A percentile compares a stretch with the other conserved stretches of the same genome.
Conservation (phyloP, 2,797 vertebrate genomes). For the Pangasius macronema region DNA sequence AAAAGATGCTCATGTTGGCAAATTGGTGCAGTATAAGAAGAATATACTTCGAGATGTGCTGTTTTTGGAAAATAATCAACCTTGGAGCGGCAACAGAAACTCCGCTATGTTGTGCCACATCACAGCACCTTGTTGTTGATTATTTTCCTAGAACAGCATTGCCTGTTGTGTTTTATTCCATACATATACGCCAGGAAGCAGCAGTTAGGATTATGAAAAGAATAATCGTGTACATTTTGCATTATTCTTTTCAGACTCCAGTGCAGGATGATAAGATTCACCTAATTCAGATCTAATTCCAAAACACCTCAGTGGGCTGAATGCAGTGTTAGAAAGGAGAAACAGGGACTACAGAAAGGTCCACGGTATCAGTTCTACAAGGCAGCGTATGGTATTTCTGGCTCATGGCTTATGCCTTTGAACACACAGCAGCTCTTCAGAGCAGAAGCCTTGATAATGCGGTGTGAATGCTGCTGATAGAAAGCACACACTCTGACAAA, state of each 20-base stretch:
- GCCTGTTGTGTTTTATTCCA: not conserved
- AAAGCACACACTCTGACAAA: slow-evolving; percentile 24
- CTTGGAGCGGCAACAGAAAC: not conserved
- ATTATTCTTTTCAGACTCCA: not conserved
- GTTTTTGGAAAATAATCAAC: not conserved
- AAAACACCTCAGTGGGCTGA: not conserved
- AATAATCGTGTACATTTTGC: not conserved
- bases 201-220: not conserved
- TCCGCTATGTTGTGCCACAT: not conserved
- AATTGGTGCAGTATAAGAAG: not conserved
- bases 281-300: not conserved
- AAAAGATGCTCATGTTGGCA: not conserved
- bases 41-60: not conserved
- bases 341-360: not conserved
- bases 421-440: not conserved
- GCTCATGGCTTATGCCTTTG: not conserved
- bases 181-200: not conserved
- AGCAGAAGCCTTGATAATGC: not conserved
- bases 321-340: not conserved
- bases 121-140: not conserved
- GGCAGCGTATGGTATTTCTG: not conserved
- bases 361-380: not conserved
- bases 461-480: not conserved
- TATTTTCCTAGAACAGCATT: not conserved
- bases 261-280: not conserved